Base-by-base conservation (phyloP, 2,888 invertebrate genomes). In the Orthonevra nobilis region DNA sequence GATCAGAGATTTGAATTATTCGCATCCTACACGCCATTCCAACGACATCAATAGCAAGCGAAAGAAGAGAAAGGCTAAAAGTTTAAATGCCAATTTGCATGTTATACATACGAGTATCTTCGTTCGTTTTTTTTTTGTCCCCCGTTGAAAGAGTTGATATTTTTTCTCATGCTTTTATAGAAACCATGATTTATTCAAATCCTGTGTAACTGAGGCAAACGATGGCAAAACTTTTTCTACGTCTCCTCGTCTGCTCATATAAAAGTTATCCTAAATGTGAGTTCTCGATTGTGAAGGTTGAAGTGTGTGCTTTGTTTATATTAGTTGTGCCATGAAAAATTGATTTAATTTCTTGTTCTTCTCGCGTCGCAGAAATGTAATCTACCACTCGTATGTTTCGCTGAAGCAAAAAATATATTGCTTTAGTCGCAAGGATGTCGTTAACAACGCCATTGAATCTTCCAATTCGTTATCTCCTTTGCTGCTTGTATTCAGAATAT, bases 151-250 rank as follows among this genome's bases (percentile, higher is more conserved):
- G n/a, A n/a, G n/a, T n/a, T n/a, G n/a, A n/a, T n/a, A n/a, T n/a
- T n/a, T n/a, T n/a, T n/a, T n/a, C n/a, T n/a, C n/a, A n/a, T 28
- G 12, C 40, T 40, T 40, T 40, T 40, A 40, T 56, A 40, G 36
- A 38, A 54, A 38, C 26, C 28, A 30, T 56, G 56, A 40, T 56
- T 56, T 56, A 56, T 56, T 28, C 40, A 28, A 42, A 20, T 56
- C 30, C 3, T 54, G 38, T 17, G 30, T 54, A 54, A 38, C 34
- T 38, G 19, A 38, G 38, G 15, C 17, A 54, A 56, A 56, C 54
- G 28, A 56, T 40, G 28, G 40, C 28, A 19, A 56, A 56, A 56
- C 40, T 40, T 54, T 10, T 17, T n/a, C 12, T 19, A 10, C 12
- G 28, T 17, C 10, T 10, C 38, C 7, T 56, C 15, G 4, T 12